Percentiles rank a stretch among this genome's conserved stretches.
Evolutionary conservation across 1,140 invertebrate species (phyloP).

Genomic region (Sycobia sp.): DNA sequence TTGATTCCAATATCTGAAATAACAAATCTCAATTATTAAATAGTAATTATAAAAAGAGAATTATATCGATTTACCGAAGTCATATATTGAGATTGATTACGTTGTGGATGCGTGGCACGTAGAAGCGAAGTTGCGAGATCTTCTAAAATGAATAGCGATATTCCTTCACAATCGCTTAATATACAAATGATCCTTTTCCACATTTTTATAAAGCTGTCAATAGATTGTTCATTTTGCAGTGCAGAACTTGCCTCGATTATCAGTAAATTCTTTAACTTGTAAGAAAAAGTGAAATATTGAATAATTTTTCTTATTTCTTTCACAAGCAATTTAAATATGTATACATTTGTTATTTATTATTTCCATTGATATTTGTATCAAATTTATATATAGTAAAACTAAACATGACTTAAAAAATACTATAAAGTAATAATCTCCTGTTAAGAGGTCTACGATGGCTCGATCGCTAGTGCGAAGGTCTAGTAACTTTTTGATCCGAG

Average conservation of each 20-base stretch:
- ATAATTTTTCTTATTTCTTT: neutral
- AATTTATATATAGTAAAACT: too few relatives aligned
- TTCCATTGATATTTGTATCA: too few relatives aligned
- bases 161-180: constrained; percentile 44
- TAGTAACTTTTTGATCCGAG: too few relatives aligned
- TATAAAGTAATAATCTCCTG: too few relatives aligned
- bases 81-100: constrained; percentile 31
- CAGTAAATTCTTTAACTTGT: constrained; percentile 31
- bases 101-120: constrained; percentile 30
- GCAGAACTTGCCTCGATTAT: constrained; percentile 32
- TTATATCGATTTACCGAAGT: constrained; percentile 38
- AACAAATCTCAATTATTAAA: too few relatives aligned
- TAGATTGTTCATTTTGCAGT: constrained; percentile 34
- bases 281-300: too few relatives aligned
- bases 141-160: constrained; percentile 39
- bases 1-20: constrained; percentile 14
- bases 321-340: neutral
- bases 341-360: too few relatives aligned
- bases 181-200: constrained; percentile 45
- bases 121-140: constrained; percentile 40
- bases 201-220: constrained; percentile 39
- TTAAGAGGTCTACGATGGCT: too few relatives aligned
- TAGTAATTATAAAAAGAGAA: too few relatives aligned
- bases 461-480: too few relatives aligned
- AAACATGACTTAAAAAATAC: too few relatives aligned